Conservation (phyloP, 2,888 invertebrate species). For the Harpalus rufipes region DNA sequence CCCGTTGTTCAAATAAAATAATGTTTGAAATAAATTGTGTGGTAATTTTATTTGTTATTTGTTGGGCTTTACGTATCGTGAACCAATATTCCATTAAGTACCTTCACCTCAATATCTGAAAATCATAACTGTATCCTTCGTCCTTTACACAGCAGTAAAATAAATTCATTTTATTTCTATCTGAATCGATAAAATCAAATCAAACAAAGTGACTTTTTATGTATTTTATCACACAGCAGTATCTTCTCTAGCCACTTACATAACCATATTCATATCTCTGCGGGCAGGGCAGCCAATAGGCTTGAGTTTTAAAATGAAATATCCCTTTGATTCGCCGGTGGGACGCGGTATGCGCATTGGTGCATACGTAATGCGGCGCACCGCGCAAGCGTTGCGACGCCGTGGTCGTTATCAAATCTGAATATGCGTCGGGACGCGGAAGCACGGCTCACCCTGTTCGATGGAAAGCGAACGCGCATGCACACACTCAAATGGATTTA, state of each 20-base stretch:
- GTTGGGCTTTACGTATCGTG: conserved; percentile 5
- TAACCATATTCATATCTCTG: conserved; percentile 57
- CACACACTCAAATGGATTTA: conserved; percentile 60
- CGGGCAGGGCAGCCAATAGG: conserved; percentile 73
- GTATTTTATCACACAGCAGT: conserved; percentile 53
- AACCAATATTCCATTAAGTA: conserved; percentile 16
- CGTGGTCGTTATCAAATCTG: conserved; percentile 68
- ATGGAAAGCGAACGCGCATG: conserved; percentile 69
- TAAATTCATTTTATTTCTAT: conserved; percentile 54
- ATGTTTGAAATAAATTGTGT: background rate
- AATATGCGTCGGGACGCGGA: conserved; percentile 60
- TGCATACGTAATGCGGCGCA: conserved; percentile 77
- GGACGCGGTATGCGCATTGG: conserved; percentile 75
- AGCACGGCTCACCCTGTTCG: conserved; percentile 62
- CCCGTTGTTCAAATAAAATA: background rate
- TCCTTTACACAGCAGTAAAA: conserved; percentile 44
- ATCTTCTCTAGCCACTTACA: conserved; percentile 21
- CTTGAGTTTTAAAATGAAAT: conserved; percentile 76
- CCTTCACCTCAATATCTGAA: conserved; percentile 39
- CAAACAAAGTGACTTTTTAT: conserved; percentile 56
- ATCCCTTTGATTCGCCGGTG: conserved; percentile 72
- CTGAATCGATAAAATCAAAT: conserved; percentile 55
- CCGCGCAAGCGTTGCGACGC: conserved; percentile 73
- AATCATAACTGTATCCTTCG: conserved; percentile 44
- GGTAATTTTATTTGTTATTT: background rate